Evolutionary conservation across 2,888 invertebrate species (phyloP).

Genomic region (Vanessa cardui): DNA sequence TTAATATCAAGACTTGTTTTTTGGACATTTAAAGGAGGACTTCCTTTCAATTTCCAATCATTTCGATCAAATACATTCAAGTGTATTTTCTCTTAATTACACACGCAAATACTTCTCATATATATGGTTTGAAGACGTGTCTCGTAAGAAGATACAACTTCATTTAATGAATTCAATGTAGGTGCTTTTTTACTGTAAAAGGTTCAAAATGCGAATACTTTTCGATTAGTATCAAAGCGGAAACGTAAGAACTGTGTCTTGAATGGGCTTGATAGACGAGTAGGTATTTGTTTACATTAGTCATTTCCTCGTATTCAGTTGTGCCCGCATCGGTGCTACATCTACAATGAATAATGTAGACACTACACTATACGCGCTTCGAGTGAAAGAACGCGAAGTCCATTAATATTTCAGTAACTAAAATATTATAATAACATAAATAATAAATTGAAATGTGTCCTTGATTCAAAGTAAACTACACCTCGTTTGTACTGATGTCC

Average conservation of each 20-base stretch:
- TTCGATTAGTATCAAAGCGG: slow-evolving; percentile 1
- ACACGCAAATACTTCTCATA: too few relatives aligned
- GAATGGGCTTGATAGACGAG: slow-evolving; percentile 13
- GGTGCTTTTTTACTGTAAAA: background rate
- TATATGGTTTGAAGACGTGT: too few relatives aligned
- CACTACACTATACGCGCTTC: background rate
- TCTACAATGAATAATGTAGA: slow-evolving; percentile 32
- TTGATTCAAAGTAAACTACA: too few relatives aligned
- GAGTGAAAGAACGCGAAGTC: slow-evolving; percentile 10
- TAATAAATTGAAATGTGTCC: too few relatives aligned
- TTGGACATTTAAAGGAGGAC: slow-evolving; percentile 7
- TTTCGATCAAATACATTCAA: background rate
- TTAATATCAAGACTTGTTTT: background rate
- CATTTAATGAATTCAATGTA: too few relatives aligned
- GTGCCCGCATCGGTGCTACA: slow-evolving; percentile 15
- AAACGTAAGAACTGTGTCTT: slow-evolving; percentile 13
- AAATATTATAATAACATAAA: too few relatives aligned
- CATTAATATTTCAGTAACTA: slow-evolving; percentile 6
- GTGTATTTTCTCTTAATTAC: background rate
- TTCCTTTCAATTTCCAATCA: background rate
- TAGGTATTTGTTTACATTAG: slow-evolving; percentile 34
- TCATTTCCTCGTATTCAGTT: slow-evolving; percentile 28
- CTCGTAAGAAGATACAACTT: too few relatives aligned
- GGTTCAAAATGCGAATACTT: background rate
- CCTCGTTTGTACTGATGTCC: too few relatives aligned